Conservation (phyloP, 2,113 vertebrate genomes). For the Myrmophylax atrothorax region DNA sequence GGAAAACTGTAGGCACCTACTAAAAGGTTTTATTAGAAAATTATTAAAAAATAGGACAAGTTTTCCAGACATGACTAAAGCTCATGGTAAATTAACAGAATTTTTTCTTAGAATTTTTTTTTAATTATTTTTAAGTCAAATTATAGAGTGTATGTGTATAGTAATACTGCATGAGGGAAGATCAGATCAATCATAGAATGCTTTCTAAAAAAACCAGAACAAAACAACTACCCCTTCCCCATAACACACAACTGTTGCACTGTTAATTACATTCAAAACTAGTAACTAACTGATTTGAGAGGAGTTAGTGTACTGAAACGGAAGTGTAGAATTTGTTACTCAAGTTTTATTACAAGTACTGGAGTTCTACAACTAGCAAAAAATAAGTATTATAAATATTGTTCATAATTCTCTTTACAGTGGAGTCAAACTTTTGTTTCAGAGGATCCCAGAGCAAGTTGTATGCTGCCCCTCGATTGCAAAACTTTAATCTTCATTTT, state of each 20-base stretch:
- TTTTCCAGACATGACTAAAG: not conserved
- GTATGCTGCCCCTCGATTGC: not conserved
- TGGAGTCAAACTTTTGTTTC: not conserved
- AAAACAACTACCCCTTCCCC: not conserved
- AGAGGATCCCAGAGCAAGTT: not conserved
- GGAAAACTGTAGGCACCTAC: fast-evolving
- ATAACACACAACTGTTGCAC: not conserved
- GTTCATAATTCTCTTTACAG: not conserved
- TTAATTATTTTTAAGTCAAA: not conserved
- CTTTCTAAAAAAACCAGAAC: not conserved
- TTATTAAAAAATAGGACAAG: not conserved
- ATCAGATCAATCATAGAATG: not conserved
- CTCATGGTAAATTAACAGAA: not conserved
- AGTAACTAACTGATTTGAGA: not conserved
- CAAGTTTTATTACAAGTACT: not conserved
- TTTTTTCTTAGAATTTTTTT: not conserved
- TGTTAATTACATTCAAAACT: not conserved
- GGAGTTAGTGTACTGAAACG: not conserved
- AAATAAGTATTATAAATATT: not conserved
- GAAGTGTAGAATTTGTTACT: not conserved
- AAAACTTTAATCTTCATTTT: constrained; percentile 48
- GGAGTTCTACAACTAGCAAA: not conserved
- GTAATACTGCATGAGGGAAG: not conserved
- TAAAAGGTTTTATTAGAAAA: not conserved
- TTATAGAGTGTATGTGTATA: not conserved